Base-by-base conservation (phyloP, 2,888 invertebrate species). In the Chesias legatella region DNA sequence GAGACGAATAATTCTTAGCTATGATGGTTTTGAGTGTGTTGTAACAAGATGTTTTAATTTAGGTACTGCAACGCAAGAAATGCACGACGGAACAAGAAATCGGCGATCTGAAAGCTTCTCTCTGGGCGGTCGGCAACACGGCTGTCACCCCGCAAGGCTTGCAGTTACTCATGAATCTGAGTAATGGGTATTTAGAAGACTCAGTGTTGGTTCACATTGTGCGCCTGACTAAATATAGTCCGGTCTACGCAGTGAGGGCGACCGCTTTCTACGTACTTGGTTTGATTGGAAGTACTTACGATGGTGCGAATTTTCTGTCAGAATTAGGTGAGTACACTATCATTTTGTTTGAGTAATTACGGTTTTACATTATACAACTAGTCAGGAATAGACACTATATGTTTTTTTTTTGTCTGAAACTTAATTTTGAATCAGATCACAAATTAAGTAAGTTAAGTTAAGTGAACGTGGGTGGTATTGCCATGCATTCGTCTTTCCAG, bases 231-330 rank as follows among this genome's bases (percentile, higher is more conserved):
- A 94, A 94, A 68, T 91, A 91, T 55, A 93, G 94, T 73, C 91
- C 92, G 2, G 94, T 98, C 25, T 96, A 97, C 70, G 94, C 97
- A 0, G 90, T 98, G 33, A 90, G 97, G 47, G 97, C 96, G 1
- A 96, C 97, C 0, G 95, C 97, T 0, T 95, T 96, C 78, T 96
- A 95, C 71, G 93, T 94, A 4, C 88, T 97, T n/a, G 94, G 96
- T 13, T 89, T 98, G 21, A 90, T 98, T 30, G 94, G 94, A 0
- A 94, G 94, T 42, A 97, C 96, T 0, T 91, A 91, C 52, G 91
- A 92, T 40, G 98, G 98, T 3, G 95, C 95, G 1, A 94, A 95
- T 68, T 78, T 92, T 34, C 88, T 98, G 1, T 89, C 91, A 29
- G 92, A 94, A 72, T 82, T 92, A 58, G 93, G 94, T 90, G 85